These are phyloP conservation scores for Tylochromis polylepis DNA, from an alignment of 2,113 vertebrate genomes.

Conservation along the genomic window DNA sequence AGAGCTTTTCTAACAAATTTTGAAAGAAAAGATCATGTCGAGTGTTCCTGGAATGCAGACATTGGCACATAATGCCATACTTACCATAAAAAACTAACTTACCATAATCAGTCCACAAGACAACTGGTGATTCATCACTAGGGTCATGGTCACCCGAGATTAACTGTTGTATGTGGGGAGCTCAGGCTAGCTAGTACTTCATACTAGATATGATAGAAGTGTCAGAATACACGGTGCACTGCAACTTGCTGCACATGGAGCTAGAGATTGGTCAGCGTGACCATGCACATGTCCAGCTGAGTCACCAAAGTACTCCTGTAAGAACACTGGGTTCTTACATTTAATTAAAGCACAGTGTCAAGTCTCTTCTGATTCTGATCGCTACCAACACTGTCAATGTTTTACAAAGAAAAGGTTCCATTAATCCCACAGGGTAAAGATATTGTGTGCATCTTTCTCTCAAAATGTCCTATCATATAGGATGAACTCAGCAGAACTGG, in stretches of 20 bases:
- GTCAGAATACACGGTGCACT: not conserved
- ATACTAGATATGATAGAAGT: not conserved
- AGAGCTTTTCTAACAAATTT: not conserved
- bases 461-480: not conserved
- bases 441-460: not conserved
- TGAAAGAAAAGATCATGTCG: not conserved
- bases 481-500: not conserved
- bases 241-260: not conserved
- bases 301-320: not conserved
- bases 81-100: not conserved
- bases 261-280: not conserved
- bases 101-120: not conserved
- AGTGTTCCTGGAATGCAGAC: not conserved
- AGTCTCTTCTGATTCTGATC: not conserved
- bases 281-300: not conserved
- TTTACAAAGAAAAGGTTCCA: not conserved
- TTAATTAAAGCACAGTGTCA: slow-evolving; percentile 3
- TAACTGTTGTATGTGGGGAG: not conserved
- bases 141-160: not conserved
- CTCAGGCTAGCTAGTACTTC: not conserved
- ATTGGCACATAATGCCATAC: not conserved
- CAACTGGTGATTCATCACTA: not conserved
- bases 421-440: not conserved
- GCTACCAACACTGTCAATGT: not conserved
- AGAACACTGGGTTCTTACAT: not conserved